Evolutionary conservation across 1,140 invertebrate species (phyloP).

Genomic region (Drosophila subobscura): DNA sequence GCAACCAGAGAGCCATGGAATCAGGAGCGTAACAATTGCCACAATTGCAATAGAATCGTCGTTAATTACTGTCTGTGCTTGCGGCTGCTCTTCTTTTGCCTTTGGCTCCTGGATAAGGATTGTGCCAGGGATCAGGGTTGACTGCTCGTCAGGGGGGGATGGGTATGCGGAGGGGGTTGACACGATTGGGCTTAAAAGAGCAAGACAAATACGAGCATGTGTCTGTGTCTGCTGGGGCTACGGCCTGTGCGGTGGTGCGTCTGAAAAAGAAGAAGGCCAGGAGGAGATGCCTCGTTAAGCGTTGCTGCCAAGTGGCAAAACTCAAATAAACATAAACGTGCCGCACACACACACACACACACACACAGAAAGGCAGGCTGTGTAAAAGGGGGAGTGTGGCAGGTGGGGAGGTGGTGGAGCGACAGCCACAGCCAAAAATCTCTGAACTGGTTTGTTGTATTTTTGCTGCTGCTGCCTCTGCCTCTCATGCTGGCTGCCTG

Average conservation of each 20-base stretch:
- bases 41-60: slow-evolving; percentile 83
- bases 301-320: slow-evolving; percentile 80
- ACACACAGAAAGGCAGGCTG: slow-evolving; percentile 4
- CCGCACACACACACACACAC: slow-evolving; percentile 50
- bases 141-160: slow-evolving; percentile 10
- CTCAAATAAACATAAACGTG: slow-evolving; percentile 81
- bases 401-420: neutral
- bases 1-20: slow-evolving; percentile 26
- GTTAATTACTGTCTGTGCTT: slow-evolving; percentile 82
- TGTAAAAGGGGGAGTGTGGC: neutral
- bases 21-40: slow-evolving; percentile 83
- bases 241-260: slow-evolving; percentile 9
- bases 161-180: slow-evolving; percentile 9
- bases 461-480: slow-evolving; percentile 41
- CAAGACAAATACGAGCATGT: slow-evolving; percentile 73
- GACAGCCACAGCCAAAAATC: slow-evolving; percentile 65
- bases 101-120: slow-evolving; percentile 19
- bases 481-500: neutral
- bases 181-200: slow-evolving; percentile 69
- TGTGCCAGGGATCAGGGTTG: slow-evolving; percentile 13
- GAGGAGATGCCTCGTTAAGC: slow-evolving; percentile 70
- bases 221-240: slow-evolving; percentile 22
- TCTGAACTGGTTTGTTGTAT: slow-evolving; percentile 76
- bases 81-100: slow-evolving; percentile 48
- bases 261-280: slow-evolving; percentile 46